Percentiles rank a stretch among this genome's conserved stretches.
Conservation (phyloP, 2,113 vertebrate species). For the Dicerorhinus sumatrensis region DNA sequence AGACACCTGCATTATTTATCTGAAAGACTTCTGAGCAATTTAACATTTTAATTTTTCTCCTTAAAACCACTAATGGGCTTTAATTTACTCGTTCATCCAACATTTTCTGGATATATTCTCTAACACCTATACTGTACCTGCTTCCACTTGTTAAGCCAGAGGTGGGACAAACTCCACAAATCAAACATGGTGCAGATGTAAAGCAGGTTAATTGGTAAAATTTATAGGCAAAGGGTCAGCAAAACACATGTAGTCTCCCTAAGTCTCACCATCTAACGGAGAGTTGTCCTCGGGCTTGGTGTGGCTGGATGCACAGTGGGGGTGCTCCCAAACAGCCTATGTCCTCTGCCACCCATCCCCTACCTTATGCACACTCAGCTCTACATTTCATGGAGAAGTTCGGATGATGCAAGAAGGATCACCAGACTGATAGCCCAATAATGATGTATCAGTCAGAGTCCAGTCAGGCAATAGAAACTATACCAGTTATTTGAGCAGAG, state of each 20-base stretch:
- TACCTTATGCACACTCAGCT: not conserved
- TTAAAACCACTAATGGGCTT: not conserved
- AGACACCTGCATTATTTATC: not conserved
- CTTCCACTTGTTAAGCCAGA: not conserved
- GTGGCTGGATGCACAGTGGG: not conserved
- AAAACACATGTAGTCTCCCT: not conserved
- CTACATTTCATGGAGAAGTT: not conserved
- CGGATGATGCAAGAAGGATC: not conserved
- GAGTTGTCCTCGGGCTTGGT: not conserved
- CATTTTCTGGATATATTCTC: not conserved
- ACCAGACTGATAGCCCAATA: not conserved
- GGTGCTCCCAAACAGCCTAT: not conserved
- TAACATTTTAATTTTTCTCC: not conserved
- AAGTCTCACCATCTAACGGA: not conserved
- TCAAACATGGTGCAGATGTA: not conserved
- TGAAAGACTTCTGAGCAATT: not conserved
- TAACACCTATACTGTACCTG: not conserved
- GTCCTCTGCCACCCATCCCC: fast-evolving
- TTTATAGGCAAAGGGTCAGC: not conserved
- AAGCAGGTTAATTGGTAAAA: not conserved
- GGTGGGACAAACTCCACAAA: not conserved
- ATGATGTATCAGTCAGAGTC: not conserved
- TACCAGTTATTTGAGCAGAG: not conserved
- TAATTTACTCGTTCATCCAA: not conserved
- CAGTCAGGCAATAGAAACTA: not conserved